phyloP scores from a whole-genome alignment of 1,140 invertebrate genomes.

The Cotesia vestalis region DNA sequence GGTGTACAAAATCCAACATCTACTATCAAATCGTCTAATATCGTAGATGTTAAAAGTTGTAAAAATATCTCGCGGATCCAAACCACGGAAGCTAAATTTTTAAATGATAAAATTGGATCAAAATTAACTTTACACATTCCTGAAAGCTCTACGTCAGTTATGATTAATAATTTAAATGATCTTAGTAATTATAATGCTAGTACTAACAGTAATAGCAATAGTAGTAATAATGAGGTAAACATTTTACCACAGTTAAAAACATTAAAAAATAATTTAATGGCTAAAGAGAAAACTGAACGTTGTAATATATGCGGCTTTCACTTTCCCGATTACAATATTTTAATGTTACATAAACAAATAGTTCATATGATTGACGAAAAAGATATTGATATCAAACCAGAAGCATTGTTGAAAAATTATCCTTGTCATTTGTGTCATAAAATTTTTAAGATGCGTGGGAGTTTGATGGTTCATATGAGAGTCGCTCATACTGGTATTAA shows the following conservation, averaged over 20 bases:
- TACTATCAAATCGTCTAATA: background rate
- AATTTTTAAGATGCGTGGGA: slow-evolving; percentile 82
- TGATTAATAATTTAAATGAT: slow-evolving; percentile 12
- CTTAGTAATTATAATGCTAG: slow-evolving; percentile 12
- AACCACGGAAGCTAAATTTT: background rate
- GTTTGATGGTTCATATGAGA: slow-evolving; percentile 81
- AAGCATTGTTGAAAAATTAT: slow-evolving; percentile 66
- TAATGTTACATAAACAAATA: slow-evolving; percentile 78
- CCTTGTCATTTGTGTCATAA: slow-evolving; percentile 82
- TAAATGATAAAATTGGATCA: background rate
- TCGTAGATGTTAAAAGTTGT: background rate
- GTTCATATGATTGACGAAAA: slow-evolving; percentile 74
- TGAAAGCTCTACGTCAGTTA: background rate
- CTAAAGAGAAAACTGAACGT: slow-evolving; percentile 60
- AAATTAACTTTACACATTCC: slow-evolving; percentile 26
- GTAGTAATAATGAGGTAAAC: slow-evolving; percentile 24
- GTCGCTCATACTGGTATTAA: slow-evolving; percentile 75
- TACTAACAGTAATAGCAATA: too few species aligned
- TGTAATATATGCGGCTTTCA: slow-evolving; percentile 78
- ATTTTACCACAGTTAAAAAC: slow-evolving; percentile 44
- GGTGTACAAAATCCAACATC: background rate
- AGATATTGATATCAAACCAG: slow-evolving; percentile 49
- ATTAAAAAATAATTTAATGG: slow-evolving; percentile 39
- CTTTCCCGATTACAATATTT: slow-evolving; percentile 75
- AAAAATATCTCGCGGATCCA: background rate